These are phyloP conservation scores for Planococcus citri DNA, from an alignment of 1,140 invertebrate genomes.

Conservation along the genomic window DNA sequence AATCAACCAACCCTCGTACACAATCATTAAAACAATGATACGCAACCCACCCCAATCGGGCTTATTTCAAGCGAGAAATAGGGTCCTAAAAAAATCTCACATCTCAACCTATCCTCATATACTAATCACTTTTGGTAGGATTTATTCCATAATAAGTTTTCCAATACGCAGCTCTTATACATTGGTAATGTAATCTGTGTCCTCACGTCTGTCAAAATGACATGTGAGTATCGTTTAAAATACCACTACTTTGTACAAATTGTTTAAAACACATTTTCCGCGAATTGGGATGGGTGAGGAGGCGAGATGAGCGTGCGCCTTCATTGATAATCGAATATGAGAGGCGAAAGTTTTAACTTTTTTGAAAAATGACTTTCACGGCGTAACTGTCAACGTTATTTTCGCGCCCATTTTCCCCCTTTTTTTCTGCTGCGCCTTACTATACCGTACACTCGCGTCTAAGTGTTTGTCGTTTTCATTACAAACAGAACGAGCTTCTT, in stretches of 20 bases:
- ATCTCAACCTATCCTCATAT: too few species aligned
- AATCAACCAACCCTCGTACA: too few species aligned
- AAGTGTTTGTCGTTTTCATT: neutral
- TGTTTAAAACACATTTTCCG: conserved; percentile 5
- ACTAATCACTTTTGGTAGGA: neutral
- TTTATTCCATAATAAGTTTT: neutral
- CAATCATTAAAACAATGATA: too few species aligned
- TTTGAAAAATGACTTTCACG: conserved; percentile 10
- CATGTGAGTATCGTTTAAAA: conserved; percentile 16
- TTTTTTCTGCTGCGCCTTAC: too few species aligned
- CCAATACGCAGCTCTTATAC: too few species aligned
- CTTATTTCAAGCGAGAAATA: too few species aligned
- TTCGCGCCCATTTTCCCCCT: neutral
- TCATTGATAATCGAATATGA: conserved; percentile 11
- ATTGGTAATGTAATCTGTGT: neutral
- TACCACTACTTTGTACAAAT: neutral
- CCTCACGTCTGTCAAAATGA: conserved; percentile 13
- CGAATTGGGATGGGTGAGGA: too few species aligned
- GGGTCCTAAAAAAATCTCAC: too few species aligned
- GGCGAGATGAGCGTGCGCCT: too few species aligned
- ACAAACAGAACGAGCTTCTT: neutral
- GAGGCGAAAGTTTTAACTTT: neutral
- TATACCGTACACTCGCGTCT: too few species aligned
- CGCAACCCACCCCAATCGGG: too few species aligned
- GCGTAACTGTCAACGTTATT: neutral